Evolutionary conservation across 2,797 vertebrate genomes (phyloP).

Genomic region (Lindbergichthys nudifrons): DNA sequence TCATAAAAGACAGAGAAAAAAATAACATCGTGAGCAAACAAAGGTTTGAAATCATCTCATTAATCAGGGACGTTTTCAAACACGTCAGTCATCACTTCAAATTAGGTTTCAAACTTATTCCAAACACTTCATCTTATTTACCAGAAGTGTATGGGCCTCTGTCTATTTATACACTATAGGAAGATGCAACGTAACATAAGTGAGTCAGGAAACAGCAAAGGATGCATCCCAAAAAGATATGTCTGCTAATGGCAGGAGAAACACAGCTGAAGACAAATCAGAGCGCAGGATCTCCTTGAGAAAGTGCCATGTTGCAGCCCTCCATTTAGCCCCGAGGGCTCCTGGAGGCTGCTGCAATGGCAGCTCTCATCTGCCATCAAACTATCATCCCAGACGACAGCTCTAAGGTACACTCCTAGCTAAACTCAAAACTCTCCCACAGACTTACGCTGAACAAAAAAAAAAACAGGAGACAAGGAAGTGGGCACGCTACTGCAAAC

Average conservation of each 20-base stretch:
- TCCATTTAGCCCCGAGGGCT: slow-evolving; percentile 83
- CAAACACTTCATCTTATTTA: slow-evolving; percentile 3
- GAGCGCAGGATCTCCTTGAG: slow-evolving; percentile 60
- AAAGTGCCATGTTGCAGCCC: slow-evolving; percentile 76
- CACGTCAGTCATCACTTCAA: slow-evolving; percentile 33
- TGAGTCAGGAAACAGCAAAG: background rate
- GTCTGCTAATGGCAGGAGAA: slow-evolving; percentile 59
- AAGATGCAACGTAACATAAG: background rate
- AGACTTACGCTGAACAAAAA: slow-evolving; percentile 26
- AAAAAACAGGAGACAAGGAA: slow-evolving; percentile 14
- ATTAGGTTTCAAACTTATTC: slow-evolving; percentile 12
- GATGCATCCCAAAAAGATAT: slow-evolving; percentile 44
- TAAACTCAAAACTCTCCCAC: slow-evolving; percentile 58
- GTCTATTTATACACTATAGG: background rate
- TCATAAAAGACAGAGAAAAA: slow-evolving; percentile 44
- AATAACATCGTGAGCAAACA: slow-evolving; percentile 49
- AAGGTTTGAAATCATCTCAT: slow-evolving; percentile 41
- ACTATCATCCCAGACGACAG: slow-evolving; percentile 71
- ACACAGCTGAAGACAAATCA: slow-evolving; percentile 69
- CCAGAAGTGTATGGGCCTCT: background rate
- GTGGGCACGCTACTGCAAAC: slow-evolving; percentile 86
- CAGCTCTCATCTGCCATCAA: slow-evolving; percentile 80
- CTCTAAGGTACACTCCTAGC: slow-evolving; percentile 68
- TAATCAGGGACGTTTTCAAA: slow-evolving; percentile 32
- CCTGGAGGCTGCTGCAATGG: slow-evolving; percentile 86